Conservation (phyloP, 2,888 invertebrate species). For the Drosophila anomelani region DNA sequence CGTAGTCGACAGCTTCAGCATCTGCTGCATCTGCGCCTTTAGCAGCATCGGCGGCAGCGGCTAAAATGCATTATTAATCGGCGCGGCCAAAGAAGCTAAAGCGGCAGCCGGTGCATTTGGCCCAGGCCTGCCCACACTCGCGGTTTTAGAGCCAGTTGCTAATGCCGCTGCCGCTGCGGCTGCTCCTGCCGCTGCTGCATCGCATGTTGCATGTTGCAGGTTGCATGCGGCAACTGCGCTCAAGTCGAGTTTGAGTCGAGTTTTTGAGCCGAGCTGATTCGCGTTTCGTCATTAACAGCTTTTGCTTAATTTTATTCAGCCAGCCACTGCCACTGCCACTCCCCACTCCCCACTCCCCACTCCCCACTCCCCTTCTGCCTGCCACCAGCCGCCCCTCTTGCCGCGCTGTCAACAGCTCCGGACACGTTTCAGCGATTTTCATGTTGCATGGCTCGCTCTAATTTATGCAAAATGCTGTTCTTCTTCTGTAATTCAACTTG, state of each 20-base stretch:
- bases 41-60: constrained; percentile 24
- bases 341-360: constrained; percentile 8
- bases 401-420: constrained; percentile 59
- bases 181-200: constrained; percentile 20
- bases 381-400: constrained; percentile 12
- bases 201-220: constrained; percentile 49
- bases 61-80: constrained; percentile 80
- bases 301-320: constrained; percentile 74
- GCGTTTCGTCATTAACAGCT: constrained; percentile 72
- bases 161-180: constrained; percentile 31
- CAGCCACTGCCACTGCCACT: constrained; percentile 10
- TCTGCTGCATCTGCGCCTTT: constrained; percentile 40
- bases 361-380: constrained; percentile 1
- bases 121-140: constrained; percentile 27
- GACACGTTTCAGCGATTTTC: constrained; percentile 75
- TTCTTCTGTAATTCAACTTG: constrained; percentile 63
- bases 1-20: constrained; percentile 34
- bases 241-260: constrained; percentile 53
- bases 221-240: constrained; percentile 34
- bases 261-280: constrained; percentile 38
- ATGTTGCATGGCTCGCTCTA: constrained; percentile 72
- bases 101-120: constrained; percentile 22
- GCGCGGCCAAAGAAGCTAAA: constrained; percentile 23
- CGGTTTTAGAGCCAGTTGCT: constrained; percentile 27
- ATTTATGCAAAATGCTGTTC: constrained; percentile 78